Evolutionary conservation across 2,888 invertebrate species (phyloP).

Genomic region (Epinotia bilunana): DNA sequence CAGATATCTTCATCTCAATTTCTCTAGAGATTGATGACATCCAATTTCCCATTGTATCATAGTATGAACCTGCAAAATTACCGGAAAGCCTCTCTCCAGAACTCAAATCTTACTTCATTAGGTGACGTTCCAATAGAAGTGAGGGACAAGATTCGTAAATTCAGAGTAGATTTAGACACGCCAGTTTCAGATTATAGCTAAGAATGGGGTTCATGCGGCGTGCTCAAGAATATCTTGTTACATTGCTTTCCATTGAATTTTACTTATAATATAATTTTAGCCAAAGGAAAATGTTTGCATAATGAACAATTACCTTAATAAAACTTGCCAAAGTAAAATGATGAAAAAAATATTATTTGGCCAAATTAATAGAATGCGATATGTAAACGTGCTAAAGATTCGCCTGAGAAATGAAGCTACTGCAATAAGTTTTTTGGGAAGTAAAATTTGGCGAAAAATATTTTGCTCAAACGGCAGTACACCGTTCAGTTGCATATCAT

Average conservation of each 20-base stretch:
- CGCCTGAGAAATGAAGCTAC: too few relatives aligned
- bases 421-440: too few relatives aligned
- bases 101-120: conserved; percentile 14
- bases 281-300: too few relatives aligned
- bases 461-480: too few relatives aligned
- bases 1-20: conserved; percentile 19
- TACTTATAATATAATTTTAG: neutral
- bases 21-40: conserved; percentile 12
- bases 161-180: conserved; percentile 29
- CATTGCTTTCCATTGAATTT: conserved; percentile 64
- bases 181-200: conserved; percentile 17
- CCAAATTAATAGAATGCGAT: too few relatives aligned
- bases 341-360: too few relatives aligned
- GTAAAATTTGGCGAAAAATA: too few relatives aligned
- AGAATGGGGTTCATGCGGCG: conserved; percentile 63
- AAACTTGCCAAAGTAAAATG: too few relatives aligned
- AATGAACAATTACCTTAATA: too few relatives aligned
- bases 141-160: conserved; percentile 27
- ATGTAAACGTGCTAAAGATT: too few relatives aligned
- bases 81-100: conserved; percentile 18
- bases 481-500: too few relatives aligned
- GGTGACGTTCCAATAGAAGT: conserved; percentile 21
- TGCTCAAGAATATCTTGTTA: conserved; percentile 61
- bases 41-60: conserved; percentile 24
- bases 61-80: conserved; percentile 9